Percentiles rank a stretch among this genome's conserved stretches.
phyloP scores from a whole-genome alignment of 2,113 vertebrate species.

The Promerops cafer region DNA sequence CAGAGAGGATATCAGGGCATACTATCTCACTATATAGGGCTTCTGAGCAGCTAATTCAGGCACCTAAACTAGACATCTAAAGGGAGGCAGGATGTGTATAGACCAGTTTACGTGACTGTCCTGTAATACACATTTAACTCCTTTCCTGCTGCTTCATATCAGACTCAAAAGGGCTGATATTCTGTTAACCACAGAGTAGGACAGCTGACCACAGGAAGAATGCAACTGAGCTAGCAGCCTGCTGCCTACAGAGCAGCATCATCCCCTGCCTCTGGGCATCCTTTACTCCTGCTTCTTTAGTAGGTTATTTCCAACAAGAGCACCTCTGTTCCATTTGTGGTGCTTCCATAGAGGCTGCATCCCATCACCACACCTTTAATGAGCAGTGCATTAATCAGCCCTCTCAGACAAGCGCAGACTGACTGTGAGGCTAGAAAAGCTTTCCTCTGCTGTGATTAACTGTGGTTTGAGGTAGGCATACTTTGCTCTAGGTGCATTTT shows the following conservation, averaged over 20 bases:
- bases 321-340: background rate
- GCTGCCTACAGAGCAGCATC: background rate
- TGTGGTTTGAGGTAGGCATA: background rate
- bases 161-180: background rate
- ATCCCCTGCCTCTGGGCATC: background rate
- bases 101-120: background rate
- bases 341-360: background rate
- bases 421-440: background rate
- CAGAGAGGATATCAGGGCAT: background rate
- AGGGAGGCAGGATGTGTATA: background rate
- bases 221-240: background rate
- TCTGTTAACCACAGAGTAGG: background rate
- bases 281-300: background rate
- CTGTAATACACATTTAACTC: background rate
- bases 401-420: background rate
- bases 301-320: background rate
- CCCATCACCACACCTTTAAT: background rate
- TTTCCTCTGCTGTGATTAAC: background rate
- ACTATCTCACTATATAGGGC: background rate
- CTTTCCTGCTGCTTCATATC: background rate
- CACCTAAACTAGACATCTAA: background rate
- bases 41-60: background rate
- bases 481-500: background rate
- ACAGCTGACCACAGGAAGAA: background rate
- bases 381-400: background rate